Percentiles rank a stretch among this genome's conserved stretches.
Evolutionary conservation across 1,140 invertebrate genomes (phyloP).

Genomic region (Kradibia gibbosae): DNA sequence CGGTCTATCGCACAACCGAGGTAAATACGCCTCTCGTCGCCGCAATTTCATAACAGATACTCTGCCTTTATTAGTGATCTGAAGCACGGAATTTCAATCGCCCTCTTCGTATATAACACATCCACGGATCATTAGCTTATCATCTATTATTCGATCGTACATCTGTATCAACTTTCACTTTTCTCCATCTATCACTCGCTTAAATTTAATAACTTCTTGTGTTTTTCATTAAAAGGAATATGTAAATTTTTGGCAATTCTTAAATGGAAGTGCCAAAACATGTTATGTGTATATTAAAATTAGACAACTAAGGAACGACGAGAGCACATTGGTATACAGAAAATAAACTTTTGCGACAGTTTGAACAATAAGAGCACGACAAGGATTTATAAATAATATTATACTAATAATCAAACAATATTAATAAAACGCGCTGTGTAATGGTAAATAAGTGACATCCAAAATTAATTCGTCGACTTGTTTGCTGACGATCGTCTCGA

Average conservation of each 20-base stretch:
- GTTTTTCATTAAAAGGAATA: slow-evolving; percentile 42
- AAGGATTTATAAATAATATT: slow-evolving; percentile 60
- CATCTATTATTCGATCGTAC: slow-evolving; percentile 17
- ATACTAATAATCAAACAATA: slow-evolving; percentile 58
- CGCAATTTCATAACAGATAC: slow-evolving; percentile 47
- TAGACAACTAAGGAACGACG: slow-evolving; percentile 55
- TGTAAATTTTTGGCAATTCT: not conserved
- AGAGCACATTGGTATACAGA: slow-evolving; percentile 60
- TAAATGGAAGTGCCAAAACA: not conserved
- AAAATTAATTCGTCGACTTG: slow-evolving; percentile 58
- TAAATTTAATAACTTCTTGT: slow-evolving; percentile 40
- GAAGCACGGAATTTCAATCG: slow-evolving; percentile 43
- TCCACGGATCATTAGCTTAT: slow-evolving; percentile 27
- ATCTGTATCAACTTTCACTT: slow-evolving; percentile 28
- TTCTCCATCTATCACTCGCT: not conserved
- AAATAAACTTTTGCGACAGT: slow-evolving; percentile 61
- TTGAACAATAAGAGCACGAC: slow-evolving; percentile 69
- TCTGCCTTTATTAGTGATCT: slow-evolving; percentile 22
- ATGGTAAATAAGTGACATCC: slow-evolving; percentile 57
- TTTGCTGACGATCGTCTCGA: slow-evolving; percentile 52
- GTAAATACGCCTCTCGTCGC: slow-evolving; percentile 46
- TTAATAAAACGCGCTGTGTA: slow-evolving; percentile 39
- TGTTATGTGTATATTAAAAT: not conserved
- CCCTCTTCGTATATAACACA: slow-evolving; percentile 20
- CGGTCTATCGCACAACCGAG: slow-evolving; percentile 51